These are phyloP conservation scores for Eupeodes luniger DNA, from an alignment of 2,888 invertebrate genomes.

Conservation along the genomic window DNA sequence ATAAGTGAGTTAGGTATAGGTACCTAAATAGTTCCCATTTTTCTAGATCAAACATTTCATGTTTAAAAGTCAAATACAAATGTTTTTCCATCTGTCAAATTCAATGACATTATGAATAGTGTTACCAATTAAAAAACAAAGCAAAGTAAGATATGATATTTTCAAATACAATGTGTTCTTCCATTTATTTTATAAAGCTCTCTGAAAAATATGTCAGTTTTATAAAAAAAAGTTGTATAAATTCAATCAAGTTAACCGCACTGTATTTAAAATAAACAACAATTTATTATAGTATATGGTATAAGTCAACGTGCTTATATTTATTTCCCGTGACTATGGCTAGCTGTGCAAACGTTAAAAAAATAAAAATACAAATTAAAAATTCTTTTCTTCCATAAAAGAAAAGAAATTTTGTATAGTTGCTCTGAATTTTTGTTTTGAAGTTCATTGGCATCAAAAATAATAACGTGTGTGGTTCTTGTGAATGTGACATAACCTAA, in stretches of 20 bases:
- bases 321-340: neutral
- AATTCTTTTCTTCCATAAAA: neutral
- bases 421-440: neutral
- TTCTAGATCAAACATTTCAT: too few species aligned
- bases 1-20: too few species aligned
- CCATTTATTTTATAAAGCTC: too few species aligned
- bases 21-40: too few species aligned
- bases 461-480: neutral
- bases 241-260: neutral
- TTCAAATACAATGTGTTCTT: too few species aligned
- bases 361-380: neutral
- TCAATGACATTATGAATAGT: too few species aligned
- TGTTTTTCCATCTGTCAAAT: too few species aligned
- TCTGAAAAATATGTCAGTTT: too few species aligned
- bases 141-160: too few species aligned
- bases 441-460: slow-evolving; percentile 4
- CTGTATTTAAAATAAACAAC: neutral
- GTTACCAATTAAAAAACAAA: too few species aligned
- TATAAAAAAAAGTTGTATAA: too few species aligned
- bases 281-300: neutral
- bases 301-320: slow-evolving; percentile 2
- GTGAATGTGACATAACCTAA: slow-evolving; percentile 5
- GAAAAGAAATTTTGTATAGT: slow-evolving; percentile 3
- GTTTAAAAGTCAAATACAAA: too few species aligned
- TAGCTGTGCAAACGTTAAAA: slow-evolving; percentile 14